Evolutionary conservation across 35 echinoderm and acorn worm species (phyloP), one percentile per base, ranked within the genome.

Genomic region (Ophiothrix spiculata): DNA sequence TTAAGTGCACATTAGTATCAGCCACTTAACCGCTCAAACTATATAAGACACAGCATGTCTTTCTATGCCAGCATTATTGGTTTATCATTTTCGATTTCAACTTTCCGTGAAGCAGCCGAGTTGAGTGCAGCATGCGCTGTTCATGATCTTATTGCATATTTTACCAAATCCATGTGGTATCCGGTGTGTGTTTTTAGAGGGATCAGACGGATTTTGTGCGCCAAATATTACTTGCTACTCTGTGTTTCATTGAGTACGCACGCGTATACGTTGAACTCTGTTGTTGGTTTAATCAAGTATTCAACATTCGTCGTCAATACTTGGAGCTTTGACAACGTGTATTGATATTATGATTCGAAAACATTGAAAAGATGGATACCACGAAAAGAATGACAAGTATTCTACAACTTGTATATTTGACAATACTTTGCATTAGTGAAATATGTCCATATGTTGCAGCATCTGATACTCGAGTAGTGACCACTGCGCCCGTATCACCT

Each of bases 111-210:
- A n/a, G n/a, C n/a, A n/a, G n/a, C n/a, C n/a, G n/a, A n/a, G n/a
- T n/a, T n/a, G n/a, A 69, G 60, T 69, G 60, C 6, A 69, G 60
- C 29, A 69, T 69, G 60, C 60, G 23, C 60, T 69, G n/a, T n/a
- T n/a, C 60, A 69, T 69, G 16, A 69, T 69, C 60, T 69, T 69
- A 69, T 25, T 69, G 60, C 60, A 69, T n/a, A 69, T 69, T 69
- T 69, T 69, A 28, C 23, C 25, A 69, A 69, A 69, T 69, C 23
- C 60, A 69, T n/a, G 6, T n/a, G 19, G 60, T 69, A 69, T 69
- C 60, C 60, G 60, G n/a, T n/a, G 60, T 69, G 60, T 12, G 21
- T 54, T 54, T 69, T 6, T 69, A 28, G 29, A 69, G 4, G 60
- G 25, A 69, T 69, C 60, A 15, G 60, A 25, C 60, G 2, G 8